Base-by-base conservation (phyloP, 92 coral and sea anemone genomes). In the Porites lobata region DNA sequence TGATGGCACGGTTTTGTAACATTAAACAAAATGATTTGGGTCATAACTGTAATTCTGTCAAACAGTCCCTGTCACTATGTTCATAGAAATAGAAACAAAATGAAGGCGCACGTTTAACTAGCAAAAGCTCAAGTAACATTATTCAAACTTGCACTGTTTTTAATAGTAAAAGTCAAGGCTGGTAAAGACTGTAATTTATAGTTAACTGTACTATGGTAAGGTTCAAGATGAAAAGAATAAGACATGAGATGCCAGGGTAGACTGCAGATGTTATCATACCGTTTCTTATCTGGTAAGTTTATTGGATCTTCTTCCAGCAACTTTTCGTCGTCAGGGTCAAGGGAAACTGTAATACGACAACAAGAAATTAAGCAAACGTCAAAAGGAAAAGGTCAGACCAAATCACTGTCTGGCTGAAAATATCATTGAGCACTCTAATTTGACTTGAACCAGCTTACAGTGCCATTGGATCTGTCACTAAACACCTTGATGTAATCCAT, bases 321-420 rank as follows among this genome's bases (percentile, higher is more conserved):
- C 68, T 94, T 98, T 71, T 98, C 99, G 75, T 98, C 99, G 54
- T 94, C 93, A 11, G 98, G 98, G 86, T 98, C 96, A 53, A 98
- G 95, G 15, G 93, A 90, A 32, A 86, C 99, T 98, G 64, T 6
- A 57, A 83, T 53, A 59, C 71, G 4, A 67, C 8, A n/a, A 69
- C 54, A 50, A 82, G 38, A 83, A 18, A 21, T 6, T 13, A 79
- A 6, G 18, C 15, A 3, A 22, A 7, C 9, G 8, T 29, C 5
- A 11, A 21, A 21, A 32, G 5, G 15, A 29, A 17, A 10, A 10
- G 5, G 61, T 56, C 61, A 56, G 4, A 56, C 61, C 47, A 38
- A 56, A 10, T 56, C 15, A 56, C 61, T 9, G 61, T 56, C 3
- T 56, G 15, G 14, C 61, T 56, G 12, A 10, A 56, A 56, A 56